Conservation (phyloP, 2,113 vertebrate genomes). For the Semnopithecus entellus region DNA sequence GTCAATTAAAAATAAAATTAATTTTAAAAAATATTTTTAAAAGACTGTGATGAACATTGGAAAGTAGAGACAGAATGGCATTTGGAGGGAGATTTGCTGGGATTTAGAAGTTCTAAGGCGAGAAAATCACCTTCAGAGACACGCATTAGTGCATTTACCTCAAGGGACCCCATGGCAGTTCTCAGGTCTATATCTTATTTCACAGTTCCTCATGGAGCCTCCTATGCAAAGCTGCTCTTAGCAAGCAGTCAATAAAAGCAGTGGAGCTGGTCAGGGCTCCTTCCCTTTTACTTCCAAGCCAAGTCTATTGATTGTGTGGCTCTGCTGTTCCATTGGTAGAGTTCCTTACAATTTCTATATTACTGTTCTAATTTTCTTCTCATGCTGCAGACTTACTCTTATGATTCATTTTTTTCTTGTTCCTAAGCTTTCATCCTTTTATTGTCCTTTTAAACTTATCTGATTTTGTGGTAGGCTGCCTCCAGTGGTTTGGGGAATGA, state of each 20-base stretch:
- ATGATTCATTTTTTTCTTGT: background rate
- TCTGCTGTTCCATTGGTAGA: background rate
- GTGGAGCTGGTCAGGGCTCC: background rate
- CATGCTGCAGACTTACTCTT: background rate
- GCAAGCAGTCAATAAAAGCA: background rate
- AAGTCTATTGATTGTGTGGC: background rate
- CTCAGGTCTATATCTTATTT: rapidly evolving
- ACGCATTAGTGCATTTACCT: too few species aligned
- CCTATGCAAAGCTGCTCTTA: background rate
- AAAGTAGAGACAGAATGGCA: background rate
- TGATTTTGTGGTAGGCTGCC: background rate
- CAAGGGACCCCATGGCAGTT: background rate
- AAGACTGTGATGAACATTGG: rapidly evolving
- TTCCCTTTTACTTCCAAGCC: background rate
- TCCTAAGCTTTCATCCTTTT: background rate
- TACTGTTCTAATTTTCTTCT: background rate
- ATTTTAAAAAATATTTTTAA: background rate
- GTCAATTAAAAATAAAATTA: background rate
- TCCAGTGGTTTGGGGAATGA: background rate
- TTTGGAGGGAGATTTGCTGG: too few species aligned
- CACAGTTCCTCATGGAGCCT: background rate
- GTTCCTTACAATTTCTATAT: background rate
- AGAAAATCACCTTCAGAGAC: background rate
- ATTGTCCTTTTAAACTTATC: background rate
- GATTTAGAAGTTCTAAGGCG: background rate